Percentiles rank a stretch among this genome's conserved stretches.
These are phyloP conservation scores for Cryptoblepharus egeriae DNA, from an alignment of 2,797 vertebrate genomes.

Conservation along the genomic window DNA sequence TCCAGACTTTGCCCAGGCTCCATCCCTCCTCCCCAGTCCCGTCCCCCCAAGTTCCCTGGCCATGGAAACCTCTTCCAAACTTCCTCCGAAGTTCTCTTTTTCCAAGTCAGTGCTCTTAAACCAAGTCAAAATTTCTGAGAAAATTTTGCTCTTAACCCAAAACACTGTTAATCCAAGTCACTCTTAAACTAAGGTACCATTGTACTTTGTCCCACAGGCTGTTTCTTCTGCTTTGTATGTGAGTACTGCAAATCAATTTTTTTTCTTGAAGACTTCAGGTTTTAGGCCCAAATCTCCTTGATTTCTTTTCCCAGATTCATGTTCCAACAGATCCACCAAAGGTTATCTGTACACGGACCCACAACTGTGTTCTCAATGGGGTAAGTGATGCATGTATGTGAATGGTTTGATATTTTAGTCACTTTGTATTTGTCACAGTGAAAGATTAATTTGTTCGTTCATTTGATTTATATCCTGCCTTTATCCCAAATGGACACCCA, in stretches of 20 bases:
- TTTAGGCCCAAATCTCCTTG: not conserved
- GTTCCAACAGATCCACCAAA: constrained; percentile 88
- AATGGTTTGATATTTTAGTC: not conserved
- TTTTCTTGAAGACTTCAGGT: not conserved
- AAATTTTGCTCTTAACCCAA: too few relatives aligned
- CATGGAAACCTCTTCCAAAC: too few relatives aligned
- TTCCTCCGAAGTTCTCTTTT: too few relatives aligned
- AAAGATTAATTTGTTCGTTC: not conserved
- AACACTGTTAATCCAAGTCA: too few relatives aligned
- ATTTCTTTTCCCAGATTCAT: constrained; percentile 80
- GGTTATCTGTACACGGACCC: constrained; percentile 84
- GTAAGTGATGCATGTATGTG: constrained; percentile 70
- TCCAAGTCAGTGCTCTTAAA: too few relatives aligned
- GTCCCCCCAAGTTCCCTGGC: too few relatives aligned
- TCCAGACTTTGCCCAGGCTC: too few relatives aligned
- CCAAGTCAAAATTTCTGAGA: too few relatives aligned
- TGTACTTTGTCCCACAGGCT: not conserved
- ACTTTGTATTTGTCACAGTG: not conserved
- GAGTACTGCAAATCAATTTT: not conserved
- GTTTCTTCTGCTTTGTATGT: not conserved
- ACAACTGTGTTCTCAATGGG: constrained; percentile 82
- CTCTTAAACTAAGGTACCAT: too few relatives aligned
- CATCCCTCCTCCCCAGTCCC: too few relatives aligned
- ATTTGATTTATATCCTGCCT: too few relatives aligned
- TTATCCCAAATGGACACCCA: too few relatives aligned